Base-by-base conservation (phyloP, 2,888 invertebrate genomes). In the Andrena marginata region DNA sequence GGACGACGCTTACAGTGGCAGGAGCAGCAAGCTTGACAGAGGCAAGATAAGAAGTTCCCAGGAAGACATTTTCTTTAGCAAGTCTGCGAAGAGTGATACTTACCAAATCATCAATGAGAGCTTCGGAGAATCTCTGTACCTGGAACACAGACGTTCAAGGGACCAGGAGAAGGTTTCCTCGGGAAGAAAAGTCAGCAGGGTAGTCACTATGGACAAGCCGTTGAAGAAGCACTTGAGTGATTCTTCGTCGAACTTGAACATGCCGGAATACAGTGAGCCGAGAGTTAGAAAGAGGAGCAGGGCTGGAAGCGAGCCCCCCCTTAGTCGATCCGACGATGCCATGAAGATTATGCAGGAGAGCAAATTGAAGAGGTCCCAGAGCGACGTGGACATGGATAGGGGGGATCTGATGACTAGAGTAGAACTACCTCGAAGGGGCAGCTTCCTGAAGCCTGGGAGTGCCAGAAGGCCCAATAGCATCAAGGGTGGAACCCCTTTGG, bases 321-420 rank as follows among this genome's bases (percentile, higher is more conserved):
- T 90, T 6, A 88, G 91, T 48, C 87, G 89, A 26, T 87, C 92
- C 1, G 92, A 93, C 35, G 87, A 90, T 33, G 83, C 84, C 0
- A 70, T 69, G 29, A 90, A 85, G 29, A 48, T 69, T 1, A 35
- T 85, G 6, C 84, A 88, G 16, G 94, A 94, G 35, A 92, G 91
- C 69, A 94, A 94, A 23, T 82, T 95, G 74, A 95, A 94, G 82
- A 93, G 94, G 49, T 94, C 95, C 0, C 94, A 95, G 80, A 95
- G 94, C 84, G 92, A 95, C 63, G 81, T 92, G 8, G 94, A 95
- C 51, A 95, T 96, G 8, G 96, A 96, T 84, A 95, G 96, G 74
- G 98, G 98, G 7, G 98, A 98, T 93, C 97, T 97, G 89, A 94
- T 98, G 89, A 98, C 98, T 0, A 97, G 97, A 94, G 97, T 98